Evolutionary conservation across 2,888 invertebrate species (phyloP).

Genomic region (Drosophila greeni): DNA sequence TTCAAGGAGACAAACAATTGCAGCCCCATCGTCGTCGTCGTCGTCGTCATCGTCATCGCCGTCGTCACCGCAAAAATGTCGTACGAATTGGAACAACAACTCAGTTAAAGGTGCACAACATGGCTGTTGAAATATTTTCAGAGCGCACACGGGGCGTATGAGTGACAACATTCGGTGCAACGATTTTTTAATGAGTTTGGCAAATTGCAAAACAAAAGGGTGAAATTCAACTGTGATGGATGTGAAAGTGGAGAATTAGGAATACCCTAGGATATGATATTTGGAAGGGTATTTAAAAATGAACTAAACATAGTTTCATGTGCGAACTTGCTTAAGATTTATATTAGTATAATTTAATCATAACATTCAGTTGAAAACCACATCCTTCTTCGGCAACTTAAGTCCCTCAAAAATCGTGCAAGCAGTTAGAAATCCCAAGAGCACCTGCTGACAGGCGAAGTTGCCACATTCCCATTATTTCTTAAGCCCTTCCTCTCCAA

Average conservation of each 20-base stretch:
- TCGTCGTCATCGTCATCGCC: conserved; percentile 11
- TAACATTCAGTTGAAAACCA: not conserved
- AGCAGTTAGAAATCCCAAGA: not conserved
- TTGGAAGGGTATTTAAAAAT: not conserved
- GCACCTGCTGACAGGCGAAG: conserved; percentile 5
- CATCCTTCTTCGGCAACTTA: not conserved
- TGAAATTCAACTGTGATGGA: not conserved
- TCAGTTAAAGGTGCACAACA: conserved; percentile 44
- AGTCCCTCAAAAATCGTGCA: not conserved
- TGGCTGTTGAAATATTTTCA: conserved; percentile 39
- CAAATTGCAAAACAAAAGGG: conserved; percentile 37
- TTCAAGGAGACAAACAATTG: conserved; percentile 71
- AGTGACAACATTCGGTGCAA: conserved; percentile 54
- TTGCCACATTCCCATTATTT: conserved; percentile 1
- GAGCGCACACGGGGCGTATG: conserved; percentile 35
- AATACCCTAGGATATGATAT: not conserved
- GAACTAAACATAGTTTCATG: no score
- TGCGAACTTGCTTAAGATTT: no score
- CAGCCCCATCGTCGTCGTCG: conserved; percentile 22
- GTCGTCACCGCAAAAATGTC: conserved; percentile 59
- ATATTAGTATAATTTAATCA: no score
- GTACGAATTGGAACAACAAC: conserved; percentile 50
- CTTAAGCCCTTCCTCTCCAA: not conserved
- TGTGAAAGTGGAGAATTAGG: not conserved
- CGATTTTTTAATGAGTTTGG: conserved; percentile 60